Conservation (phyloP, 2,888 invertebrate species). For the Melipona bicolor region DNA sequence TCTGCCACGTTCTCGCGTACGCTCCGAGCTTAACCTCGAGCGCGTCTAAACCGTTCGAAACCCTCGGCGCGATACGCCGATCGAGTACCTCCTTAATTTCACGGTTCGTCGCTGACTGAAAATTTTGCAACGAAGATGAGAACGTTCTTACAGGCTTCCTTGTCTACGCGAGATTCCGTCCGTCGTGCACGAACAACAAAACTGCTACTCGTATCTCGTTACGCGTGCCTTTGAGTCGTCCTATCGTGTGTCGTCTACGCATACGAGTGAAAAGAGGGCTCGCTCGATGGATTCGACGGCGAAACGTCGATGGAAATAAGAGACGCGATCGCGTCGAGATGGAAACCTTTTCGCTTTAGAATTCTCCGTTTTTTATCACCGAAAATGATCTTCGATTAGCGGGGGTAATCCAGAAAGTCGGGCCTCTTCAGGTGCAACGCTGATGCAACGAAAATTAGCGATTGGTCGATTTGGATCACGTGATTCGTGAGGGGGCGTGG, state of each 20-base stretch:
- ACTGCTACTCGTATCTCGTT: slow-evolving; percentile 1
- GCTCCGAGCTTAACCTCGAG: slow-evolving; percentile 36
- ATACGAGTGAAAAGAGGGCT: background rate
- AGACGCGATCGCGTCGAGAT: background rate
- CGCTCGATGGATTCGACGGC: background rate
- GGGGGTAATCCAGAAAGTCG: too few relatives aligned
- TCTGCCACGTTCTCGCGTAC: slow-evolving; percentile 34
- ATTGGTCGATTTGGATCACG: too few relatives aligned
- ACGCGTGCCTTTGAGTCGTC: slow-evolving; percentile 9
- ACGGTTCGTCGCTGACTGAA: slow-evolving; percentile 63
- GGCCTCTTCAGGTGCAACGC: too few relatives aligned
- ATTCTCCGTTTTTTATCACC: too few relatives aligned
- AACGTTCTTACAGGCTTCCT: slow-evolving; percentile 17
- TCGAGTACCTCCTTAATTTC: slow-evolving; percentile 67
- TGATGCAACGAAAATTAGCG: too few relatives aligned
- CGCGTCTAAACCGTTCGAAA: slow-evolving; percentile 46
- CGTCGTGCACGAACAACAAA: background rate
- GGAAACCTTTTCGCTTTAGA: background rate
- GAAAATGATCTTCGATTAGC: too few relatives aligned
- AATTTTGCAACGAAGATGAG: slow-evolving; percentile 56
- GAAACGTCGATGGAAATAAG: background rate
- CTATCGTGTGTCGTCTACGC: background rate
- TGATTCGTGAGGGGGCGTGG: too few relatives aligned
- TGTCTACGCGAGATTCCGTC: background rate
- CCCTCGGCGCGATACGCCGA: slow-evolving; percentile 56